Evolutionary conservation across 2,888 invertebrate species (phyloP), one percentile per base, ranked within the genome.

Genomic region (Myathropa florea): DNA sequence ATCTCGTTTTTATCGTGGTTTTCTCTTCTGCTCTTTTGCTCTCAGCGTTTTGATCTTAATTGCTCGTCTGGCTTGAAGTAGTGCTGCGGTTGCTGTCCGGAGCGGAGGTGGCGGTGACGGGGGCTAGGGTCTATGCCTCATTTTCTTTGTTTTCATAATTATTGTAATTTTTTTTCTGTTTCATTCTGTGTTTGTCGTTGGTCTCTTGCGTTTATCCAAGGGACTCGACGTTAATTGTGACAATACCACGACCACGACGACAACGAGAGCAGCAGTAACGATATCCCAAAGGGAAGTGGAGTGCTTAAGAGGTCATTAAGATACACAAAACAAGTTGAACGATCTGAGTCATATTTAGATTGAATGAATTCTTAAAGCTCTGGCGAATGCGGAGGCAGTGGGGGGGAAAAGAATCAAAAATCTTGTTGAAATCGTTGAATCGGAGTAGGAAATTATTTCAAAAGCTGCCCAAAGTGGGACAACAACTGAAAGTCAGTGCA

Each of bases 221-320:
- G 28, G 67, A 28, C 26, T 71, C 61, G 68, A 68, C 36, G 55
- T 75, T 79, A 83, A 79, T 79, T 83, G 83, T 79, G 83, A 80
- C 83, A 83, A 75, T 80, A 68, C 59, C 36, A 78, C 67, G 36
- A 73, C 63, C 7, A 55, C 60, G 28, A 59, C 63, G 7, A 76
- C 39, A 2, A 61, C 53, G 23, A 18, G 12, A 57, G 63, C 14
- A 65, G 57, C 14, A 77, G 28, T n/a, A 68, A 53, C 59, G 61
- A 78, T 83, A 78, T 39, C 65, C 79, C 55, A 75, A 80, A 80
- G 75, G 75, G 80, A 84, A 84, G 83, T 80, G 83, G 80, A 84
- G 75, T 80, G 70, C 80, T 84, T 80, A 80, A 80, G 83, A 84
- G 79, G 83, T 84, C 83, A 84, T 80, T 75, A 75, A 80, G 83